A percentile compares a stretch with the other conserved stretches of the same genome.
Conservation (phyloP, 2,113 vertebrate species). For the Glaucidium brasilianum region DNA sequence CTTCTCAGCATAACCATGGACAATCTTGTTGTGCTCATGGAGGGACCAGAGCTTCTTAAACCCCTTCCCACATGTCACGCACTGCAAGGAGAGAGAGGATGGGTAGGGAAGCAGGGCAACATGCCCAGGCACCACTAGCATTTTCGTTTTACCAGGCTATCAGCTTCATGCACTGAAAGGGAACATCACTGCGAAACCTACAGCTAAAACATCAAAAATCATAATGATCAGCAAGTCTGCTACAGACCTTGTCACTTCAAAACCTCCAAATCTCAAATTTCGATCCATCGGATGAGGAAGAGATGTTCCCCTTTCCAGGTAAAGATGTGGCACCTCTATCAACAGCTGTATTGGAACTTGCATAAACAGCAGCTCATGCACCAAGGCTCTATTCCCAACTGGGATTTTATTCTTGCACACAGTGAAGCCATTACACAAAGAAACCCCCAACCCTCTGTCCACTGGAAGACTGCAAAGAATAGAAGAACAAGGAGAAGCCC, state of each 20-base stretch:
- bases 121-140: background rate
- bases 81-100: slow-evolving; percentile 71
- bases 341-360: background rate
- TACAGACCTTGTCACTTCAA: background rate
- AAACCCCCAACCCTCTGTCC: background rate
- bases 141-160: background rate
- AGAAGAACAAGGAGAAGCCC: background rate
- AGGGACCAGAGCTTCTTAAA: slow-evolving; percentile 97
- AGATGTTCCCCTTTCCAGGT: background rate
- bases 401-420: background rate
- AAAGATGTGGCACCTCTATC: background rate
- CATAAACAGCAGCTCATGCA: background rate
- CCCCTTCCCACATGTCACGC: slow-evolving; percentile 90
- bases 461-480: background rate
- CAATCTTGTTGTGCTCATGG: slow-evolving; percentile 93
- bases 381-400: background rate
- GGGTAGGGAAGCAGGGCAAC: background rate
- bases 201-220: background rate
- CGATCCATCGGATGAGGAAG: background rate
- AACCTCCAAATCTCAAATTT: background rate
- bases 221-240: background rate
- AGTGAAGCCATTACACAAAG: rapidly evolving
- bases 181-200: background rate
- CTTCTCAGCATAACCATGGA: slow-evolving; percentile 92
- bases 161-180: background rate